These are phyloP conservation scores for Peromyscus attwateri DNA, from an alignment of 2,797 vertebrate genomes.

Conservation along the genomic window DNA sequence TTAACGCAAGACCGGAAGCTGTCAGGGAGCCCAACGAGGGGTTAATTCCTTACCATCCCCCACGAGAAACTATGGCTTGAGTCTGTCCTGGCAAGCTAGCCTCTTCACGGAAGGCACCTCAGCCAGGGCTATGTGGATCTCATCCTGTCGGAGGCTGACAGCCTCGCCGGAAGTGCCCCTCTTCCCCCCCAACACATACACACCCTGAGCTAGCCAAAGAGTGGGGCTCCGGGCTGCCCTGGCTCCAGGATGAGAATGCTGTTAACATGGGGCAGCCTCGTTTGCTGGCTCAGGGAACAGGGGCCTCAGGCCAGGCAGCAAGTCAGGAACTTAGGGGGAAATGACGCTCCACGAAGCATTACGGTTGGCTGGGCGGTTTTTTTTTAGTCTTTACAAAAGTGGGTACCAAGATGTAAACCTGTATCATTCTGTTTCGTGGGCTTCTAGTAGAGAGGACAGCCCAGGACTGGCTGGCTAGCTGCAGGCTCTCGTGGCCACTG, in stretches of 20 bases:
- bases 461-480: neutral
- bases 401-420: constrained; percentile 38
- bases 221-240: neutral
- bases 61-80: constrained; percentile 80
- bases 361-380: neutral
- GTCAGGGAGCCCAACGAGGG: neutral
- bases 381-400: neutral
- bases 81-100: constrained; percentile 55
- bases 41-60: constrained; percentile 30
- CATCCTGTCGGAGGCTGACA: neutral
- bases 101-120: neutral
- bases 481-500: neutral
- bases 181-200: neutral
- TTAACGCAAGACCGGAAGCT: neutral
- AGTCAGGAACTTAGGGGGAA: constrained; percentile 62
- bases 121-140: constrained; percentile 43
- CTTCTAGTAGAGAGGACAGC: neutral
- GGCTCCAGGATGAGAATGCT: too few relatives aligned
- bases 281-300: neutral
- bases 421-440: neutral
- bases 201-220: neutral
- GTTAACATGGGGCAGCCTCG: neutral
- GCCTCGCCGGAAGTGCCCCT: neutral
- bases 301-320: neutral
- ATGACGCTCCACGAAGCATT: neutral